Percentiles rank a stretch among this genome's conserved stretches.
Conservation (phyloP, 2,888 invertebrate genomes). For the Tupiocoris notatus region DNA sequence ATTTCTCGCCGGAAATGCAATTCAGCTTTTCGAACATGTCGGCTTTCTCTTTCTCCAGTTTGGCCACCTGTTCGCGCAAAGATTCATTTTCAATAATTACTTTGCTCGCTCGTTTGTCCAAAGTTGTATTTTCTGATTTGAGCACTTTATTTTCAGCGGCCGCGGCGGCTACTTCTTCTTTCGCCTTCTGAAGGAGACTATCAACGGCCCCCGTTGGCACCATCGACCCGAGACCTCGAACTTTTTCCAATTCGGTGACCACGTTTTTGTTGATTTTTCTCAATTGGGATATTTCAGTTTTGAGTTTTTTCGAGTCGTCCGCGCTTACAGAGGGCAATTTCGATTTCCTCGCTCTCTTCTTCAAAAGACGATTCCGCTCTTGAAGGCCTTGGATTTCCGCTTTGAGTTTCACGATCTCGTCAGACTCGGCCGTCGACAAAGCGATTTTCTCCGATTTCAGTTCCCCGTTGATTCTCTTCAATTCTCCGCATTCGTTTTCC, state of each 20-base stretch:
- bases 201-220: slow-evolving; percentile 2
- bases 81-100: slow-evolving; percentile 22
- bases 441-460: background rate
- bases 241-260: slow-evolving; percentile 12
- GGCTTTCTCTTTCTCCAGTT: slow-evolving; percentile 25
- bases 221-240: background rate
- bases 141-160: slow-evolving; percentile 21
- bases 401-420: background rate
- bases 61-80: slow-evolving; percentile 23
- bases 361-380: slow-evolving; percentile 20
- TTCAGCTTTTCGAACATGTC: slow-evolving; percentile 26
- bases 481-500: background rate
- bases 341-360: slow-evolving; percentile 13
- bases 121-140: slow-evolving; percentile 21
- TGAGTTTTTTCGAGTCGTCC: slow-evolving; percentile 23
- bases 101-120: slow-evolving; percentile 30
- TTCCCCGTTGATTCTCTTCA: background rate
- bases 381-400: slow-evolving; percentile 18
- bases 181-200: slow-evolving; percentile 15
- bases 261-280: slow-evolving; percentile 15
- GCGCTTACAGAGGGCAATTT: background rate
- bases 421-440: background rate
- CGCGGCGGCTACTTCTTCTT: slow-evolving; percentile 18
- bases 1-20: slow-evolving; percentile 29
- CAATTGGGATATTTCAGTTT: slow-evolving; percentile 28